phyloP scores from a whole-genome alignment of 2,113 vertebrate species.

The Muscicapa adusta region DNA sequence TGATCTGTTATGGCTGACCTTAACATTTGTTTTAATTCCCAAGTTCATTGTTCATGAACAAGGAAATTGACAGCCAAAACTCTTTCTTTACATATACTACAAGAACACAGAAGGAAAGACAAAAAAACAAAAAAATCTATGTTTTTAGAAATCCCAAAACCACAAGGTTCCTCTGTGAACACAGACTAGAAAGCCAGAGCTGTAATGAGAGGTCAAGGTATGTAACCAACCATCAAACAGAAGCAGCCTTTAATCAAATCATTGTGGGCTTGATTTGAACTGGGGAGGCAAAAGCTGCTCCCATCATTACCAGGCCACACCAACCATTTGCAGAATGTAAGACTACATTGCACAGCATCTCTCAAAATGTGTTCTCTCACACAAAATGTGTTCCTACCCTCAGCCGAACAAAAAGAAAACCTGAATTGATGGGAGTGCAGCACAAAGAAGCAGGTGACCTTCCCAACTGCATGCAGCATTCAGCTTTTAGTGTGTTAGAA shows the following conservation, averaged over 20 bases:
- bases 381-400: background rate
- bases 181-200: background rate
- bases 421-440: background rate
- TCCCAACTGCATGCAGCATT: background rate
- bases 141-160: background rate
- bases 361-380: background rate
- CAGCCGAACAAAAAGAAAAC: background rate
- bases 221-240: background rate
- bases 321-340: background rate
- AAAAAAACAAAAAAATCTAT: background rate
- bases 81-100: background rate
- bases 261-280: background rate
- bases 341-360: background rate
- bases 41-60: background rate
- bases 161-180: background rate
- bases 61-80: background rate
- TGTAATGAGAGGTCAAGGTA: slow-evolving; percentile 22
- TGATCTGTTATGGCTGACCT: background rate
- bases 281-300: background rate
- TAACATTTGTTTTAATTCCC: background rate
- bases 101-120: background rate
- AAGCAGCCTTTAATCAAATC: slow-evolving; percentile 32
- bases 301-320: background rate
- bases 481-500: background rate
- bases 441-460: background rate